Evolutionary conservation across 2,797 vertebrate species (phyloP).

Genomic region (Halcyon chelicuti): DNA sequence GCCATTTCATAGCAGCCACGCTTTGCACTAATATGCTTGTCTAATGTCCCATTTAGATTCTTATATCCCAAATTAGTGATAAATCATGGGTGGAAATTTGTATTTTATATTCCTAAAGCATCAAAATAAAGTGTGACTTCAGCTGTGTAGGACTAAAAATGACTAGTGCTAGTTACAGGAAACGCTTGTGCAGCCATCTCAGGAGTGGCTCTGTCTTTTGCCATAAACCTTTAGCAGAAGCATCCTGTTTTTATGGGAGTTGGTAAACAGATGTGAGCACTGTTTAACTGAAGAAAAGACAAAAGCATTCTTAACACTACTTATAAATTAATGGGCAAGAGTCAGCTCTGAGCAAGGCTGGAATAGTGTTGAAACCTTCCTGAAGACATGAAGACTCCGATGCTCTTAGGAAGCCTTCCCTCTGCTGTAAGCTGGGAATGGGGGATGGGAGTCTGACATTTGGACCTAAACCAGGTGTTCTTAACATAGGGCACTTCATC

Average conservation of each 20-base stretch:
- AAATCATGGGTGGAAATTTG: conserved; percentile 56
- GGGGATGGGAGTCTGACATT: neutral
- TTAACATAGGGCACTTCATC: neutral
- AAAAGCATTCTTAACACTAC: neutral
- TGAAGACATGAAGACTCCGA: fast-evolving
- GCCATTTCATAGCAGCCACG: conserved; percentile 49
- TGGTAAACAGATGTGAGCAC: neutral
- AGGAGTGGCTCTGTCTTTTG: neutral
- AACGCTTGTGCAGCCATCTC: neutral
- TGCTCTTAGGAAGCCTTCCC: neutral
- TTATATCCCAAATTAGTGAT: conserved; percentile 53
- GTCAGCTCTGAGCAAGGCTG: neutral
- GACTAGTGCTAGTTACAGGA: neutral
- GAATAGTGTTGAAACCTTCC: neutral
- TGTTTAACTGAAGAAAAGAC: neutral
- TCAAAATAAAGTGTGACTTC: conserved; percentile 52
- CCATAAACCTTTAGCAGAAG: neutral
- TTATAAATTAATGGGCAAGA: neutral
- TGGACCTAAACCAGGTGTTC: neutral
- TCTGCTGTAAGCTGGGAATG: neutral
- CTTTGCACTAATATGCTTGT: conserved; percentile 60
- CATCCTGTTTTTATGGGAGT: neutral
- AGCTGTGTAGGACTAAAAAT: neutral
- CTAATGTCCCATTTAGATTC: conserved; percentile 60
- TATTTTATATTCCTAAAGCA: conserved; percentile 49